Percentiles rank a stretch among this genome's conserved stretches.
These are phyloP conservation scores for Leiothrix lutea DNA, from an alignment of 2,113 vertebrate species.

Conservation along the genomic window DNA sequence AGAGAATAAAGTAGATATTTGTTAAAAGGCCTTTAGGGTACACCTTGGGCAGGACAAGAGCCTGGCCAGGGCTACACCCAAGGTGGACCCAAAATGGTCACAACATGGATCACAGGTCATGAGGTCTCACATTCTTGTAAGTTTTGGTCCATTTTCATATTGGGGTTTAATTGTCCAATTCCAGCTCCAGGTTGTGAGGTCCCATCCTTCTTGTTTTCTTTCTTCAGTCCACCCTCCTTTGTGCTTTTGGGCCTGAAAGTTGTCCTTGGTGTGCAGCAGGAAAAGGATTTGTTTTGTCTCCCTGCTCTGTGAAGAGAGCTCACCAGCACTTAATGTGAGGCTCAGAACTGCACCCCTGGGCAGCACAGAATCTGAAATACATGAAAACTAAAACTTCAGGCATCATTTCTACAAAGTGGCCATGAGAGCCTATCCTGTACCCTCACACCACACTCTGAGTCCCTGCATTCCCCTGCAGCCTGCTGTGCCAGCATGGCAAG, in stretches of 20 bases:
- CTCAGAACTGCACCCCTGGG: not conserved
- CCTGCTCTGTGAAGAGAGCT: not conserved
- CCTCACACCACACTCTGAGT: not conserved
- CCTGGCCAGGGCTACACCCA: not conserved
- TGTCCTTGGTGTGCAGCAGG: not conserved
- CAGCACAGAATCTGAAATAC: not conserved
- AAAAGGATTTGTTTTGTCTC: not conserved
- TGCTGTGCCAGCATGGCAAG: not conserved
- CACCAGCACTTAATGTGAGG: not conserved
- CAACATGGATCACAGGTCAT: rapidly evolving
- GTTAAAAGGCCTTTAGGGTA: not conserved
- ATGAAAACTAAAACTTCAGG: not conserved
- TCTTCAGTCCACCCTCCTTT: not conserved
- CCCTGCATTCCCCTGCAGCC: not conserved
- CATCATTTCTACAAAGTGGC: not conserved
- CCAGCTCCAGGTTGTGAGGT: not conserved
- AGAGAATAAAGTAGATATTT: not conserved
- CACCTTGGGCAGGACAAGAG: not conserved
- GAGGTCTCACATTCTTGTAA: not conserved
- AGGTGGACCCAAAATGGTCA: not conserved
- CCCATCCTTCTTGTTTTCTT: not conserved
- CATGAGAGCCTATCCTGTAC: not conserved
- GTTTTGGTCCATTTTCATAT: not conserved
- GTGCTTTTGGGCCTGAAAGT: not conserved
- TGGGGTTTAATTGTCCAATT: not conserved